Evolutionary conservation across 1,140 invertebrate genomes (phyloP), one percentile per base, ranked within the genome.

Genomic region (Aethina tumida): DNA sequence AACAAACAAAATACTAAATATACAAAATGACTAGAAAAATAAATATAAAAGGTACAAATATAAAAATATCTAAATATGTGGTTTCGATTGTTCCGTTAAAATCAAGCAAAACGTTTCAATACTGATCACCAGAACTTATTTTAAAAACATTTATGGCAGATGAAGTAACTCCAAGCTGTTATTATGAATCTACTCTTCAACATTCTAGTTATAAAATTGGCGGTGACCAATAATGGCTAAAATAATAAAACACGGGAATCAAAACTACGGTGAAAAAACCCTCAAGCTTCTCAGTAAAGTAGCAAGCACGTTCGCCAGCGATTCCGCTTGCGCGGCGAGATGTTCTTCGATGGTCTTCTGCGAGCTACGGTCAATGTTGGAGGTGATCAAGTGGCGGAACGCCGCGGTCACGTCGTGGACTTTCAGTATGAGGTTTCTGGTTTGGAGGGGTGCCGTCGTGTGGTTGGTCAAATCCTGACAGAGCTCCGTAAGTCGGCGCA

Each of bases 381-480:
- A 70, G 6, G 73, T 72, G 8, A 76, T 73, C 35, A 73, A 62
- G 55, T 76, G 73, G 21, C 75, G 78, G 56, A 84, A 88, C 10
- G 81, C 79, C n/a, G 79, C 75, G 0, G 81, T 76, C 14, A 88
- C 81, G 56, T 84, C 81, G 49, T 79, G 75, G 0, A 90, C 79
- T 58, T 84, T 80, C 9, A 82, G 67, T 0, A 88, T 78, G 20
- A 90, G 64, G 54, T 84, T 84, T 20, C 82, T 69, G 0, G 84
- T 87, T 50, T 87, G 82, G 15, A 84, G 64, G 0, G 81, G 77
- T 0, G 80, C 72, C n/a, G 76, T 74, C 19, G 81, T 82, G 41
- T 81, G 75, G 22, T 77, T 68, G n/a, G 79, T 74, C 31, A 84
- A 67, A 31, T 78, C 74, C 64, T 77, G 65, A n/a, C 78, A 76